Evolutionary conservation across 1,140 invertebrate genomes (phyloP).

Genomic region (Leucophenga varia): DNA sequence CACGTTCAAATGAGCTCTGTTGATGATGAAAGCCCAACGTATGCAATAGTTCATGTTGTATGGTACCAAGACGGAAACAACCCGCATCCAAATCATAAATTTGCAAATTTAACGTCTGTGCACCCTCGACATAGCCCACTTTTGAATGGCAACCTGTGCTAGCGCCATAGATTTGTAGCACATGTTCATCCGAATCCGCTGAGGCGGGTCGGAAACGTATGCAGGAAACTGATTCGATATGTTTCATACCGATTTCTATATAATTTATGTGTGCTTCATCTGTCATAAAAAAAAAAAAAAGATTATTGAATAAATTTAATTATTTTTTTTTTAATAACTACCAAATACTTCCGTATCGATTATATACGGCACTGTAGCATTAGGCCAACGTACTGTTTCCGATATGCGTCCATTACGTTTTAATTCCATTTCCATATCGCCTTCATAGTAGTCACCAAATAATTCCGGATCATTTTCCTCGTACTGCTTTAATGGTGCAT

Average conservation of each 20-base stretch:
- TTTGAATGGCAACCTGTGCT: slow-evolving; percentile 60
- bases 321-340: not conserved
- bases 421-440: slow-evolving; percentile 30
- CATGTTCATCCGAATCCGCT: slow-evolving; percentile 45
- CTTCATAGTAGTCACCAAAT: slow-evolving; percentile 31
- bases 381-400: slow-evolving; percentile 62
- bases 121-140: slow-evolving; percentile 59
- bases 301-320: not conserved
- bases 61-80: slow-evolving; percentile 57
- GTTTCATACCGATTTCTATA: slow-evolving; percentile 23
- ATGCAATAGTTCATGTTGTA: slow-evolving; percentile 71
- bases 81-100: slow-evolving; percentile 48
- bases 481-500: too few relatives aligned
- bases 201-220: slow-evolving; percentile 28
- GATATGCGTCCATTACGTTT: slow-evolving; percentile 62
- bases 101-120: slow-evolving; percentile 59
- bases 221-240: slow-evolving; percentile 27
- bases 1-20: slow-evolving; percentile 70
- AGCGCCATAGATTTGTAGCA: slow-evolving; percentile 46
- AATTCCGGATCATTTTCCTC: slow-evolving; percentile 46
- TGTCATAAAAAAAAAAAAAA: not conserved
- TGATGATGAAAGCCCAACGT: slow-evolving; percentile 71
- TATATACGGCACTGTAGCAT: slow-evolving; percentile 63
- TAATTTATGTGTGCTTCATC: slow-evolving; percentile 31
- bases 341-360: slow-evolving; percentile 58